phyloP scores from a whole-genome alignment of 2,113 vertebrate species.

The Neogale vison region DNA sequence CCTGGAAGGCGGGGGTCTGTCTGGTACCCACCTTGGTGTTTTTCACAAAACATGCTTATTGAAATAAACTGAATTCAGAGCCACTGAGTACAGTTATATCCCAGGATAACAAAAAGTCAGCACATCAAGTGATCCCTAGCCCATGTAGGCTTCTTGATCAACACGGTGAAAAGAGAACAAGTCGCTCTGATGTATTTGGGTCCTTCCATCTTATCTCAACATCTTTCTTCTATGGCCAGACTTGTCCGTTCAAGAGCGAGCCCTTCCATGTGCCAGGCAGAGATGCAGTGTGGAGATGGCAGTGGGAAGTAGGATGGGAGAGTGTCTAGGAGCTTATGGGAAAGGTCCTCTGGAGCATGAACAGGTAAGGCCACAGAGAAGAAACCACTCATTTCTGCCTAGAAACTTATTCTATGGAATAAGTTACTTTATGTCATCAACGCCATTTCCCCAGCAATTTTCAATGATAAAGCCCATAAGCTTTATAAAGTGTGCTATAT shows the following conservation, averaged over 20 bases:
- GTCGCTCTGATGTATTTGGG: not conserved
- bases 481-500: not conserved
- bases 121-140: not conserved
- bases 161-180: not conserved
- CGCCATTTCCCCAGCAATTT: not conserved
- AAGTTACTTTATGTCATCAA: not conserved
- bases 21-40: not conserved
- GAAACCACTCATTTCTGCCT: not conserved
- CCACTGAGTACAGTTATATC: not conserved
- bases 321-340: not conserved
- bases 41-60: not conserved
- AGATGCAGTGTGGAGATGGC: rapidly evolving
- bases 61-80: not conserved
- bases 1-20: not conserved
- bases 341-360: not conserved
- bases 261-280: not conserved
- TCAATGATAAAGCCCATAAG: not conserved
- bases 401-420: not conserved
- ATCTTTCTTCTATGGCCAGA: not conserved
- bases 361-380: not conserved
- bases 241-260: not conserved
- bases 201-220: not conserved
- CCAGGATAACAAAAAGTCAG: not conserved
- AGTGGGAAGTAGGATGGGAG: not conserved
- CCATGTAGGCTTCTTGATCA: not conserved